Conservation (phyloP, 2,113 vertebrate species). For the Puntigrus tetrazona region DNA sequence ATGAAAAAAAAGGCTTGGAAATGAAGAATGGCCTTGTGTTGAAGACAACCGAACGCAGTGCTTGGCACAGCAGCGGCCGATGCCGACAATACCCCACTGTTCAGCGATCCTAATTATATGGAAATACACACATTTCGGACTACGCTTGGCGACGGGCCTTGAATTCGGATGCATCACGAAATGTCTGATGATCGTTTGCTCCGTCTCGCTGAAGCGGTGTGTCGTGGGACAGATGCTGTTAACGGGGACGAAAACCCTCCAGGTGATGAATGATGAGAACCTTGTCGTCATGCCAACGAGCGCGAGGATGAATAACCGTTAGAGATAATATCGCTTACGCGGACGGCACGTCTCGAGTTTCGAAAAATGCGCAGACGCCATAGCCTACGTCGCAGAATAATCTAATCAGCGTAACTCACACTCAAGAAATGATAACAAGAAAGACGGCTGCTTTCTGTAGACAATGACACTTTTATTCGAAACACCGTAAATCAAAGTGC, state of each 20-base stretch:
- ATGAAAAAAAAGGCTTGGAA: constrained; percentile 38
- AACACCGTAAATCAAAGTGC: constrained; percentile 39
- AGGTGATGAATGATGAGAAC: constrained; percentile 13
- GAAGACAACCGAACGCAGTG: constrained; percentile 16
- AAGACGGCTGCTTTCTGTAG: background rate
- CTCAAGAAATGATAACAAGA: background rate
- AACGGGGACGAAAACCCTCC: background rate
- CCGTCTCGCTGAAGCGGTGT: background rate
- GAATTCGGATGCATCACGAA: background rate
- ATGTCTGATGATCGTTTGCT: background rate
- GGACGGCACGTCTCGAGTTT: background rate
- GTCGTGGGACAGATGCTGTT: background rate
- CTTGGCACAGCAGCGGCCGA: constrained; percentile 19
- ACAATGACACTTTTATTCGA: constrained; percentile 23
- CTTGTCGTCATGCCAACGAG: constrained; percentile 30
- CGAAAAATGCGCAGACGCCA: background rate
- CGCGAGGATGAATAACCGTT: constrained; percentile 3
- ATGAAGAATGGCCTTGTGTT: constrained; percentile 53
- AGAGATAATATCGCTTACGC: background rate
- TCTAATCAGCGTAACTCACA: background rate
- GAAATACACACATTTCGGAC: background rate
- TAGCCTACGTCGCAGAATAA: background rate
- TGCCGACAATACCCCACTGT: constrained; percentile 36
- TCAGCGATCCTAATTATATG: background rate
- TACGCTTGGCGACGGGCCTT: background rate